phyloP scores from a whole-genome alignment of 2,797 vertebrate genomes.

The Phylloscopus collybita region DNA sequence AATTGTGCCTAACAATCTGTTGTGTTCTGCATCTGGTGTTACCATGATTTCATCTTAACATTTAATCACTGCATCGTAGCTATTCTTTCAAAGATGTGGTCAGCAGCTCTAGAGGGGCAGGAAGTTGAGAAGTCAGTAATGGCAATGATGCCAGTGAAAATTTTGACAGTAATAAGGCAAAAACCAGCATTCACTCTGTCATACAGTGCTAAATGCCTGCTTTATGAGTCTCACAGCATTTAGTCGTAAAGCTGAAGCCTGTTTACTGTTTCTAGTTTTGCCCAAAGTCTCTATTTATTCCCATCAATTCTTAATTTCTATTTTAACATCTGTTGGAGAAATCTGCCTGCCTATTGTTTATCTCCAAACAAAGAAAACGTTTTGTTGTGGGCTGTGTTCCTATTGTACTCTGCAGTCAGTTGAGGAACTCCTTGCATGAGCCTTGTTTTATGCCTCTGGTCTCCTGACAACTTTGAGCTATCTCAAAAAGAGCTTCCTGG shows the following conservation, averaged over 20 bases:
- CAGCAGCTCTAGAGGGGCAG: background rate
- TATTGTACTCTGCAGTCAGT: background rate
- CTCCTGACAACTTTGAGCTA: background rate
- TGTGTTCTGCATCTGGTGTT: background rate
- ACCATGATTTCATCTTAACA: background rate
- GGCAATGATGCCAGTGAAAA: background rate
- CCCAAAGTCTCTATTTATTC: background rate
- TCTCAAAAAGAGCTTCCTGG: background rate
- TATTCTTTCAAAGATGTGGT: background rate
- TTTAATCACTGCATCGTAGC: background rate
- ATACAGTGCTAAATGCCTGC: background rate
- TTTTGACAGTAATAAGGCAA: background rate
- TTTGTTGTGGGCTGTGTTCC: background rate
- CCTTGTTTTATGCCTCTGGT: background rate
- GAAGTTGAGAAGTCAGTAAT: background rate
- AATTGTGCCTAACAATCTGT: background rate
- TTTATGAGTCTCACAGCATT: background rate
- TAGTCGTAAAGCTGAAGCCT: background rate
- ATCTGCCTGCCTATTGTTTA: background rate
- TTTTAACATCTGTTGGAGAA: constrained; percentile 11
- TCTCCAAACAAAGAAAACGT: background rate
- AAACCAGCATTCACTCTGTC: background rate
- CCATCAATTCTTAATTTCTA: background rate
- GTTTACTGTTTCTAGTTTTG: background rate
- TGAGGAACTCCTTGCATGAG: background rate